Evolutionary conservation across 2,113 vertebrate species (phyloP), one percentile per base, ranked within the genome.

Genomic region (Rhynchopsitta pachyrhyncha): DNA sequence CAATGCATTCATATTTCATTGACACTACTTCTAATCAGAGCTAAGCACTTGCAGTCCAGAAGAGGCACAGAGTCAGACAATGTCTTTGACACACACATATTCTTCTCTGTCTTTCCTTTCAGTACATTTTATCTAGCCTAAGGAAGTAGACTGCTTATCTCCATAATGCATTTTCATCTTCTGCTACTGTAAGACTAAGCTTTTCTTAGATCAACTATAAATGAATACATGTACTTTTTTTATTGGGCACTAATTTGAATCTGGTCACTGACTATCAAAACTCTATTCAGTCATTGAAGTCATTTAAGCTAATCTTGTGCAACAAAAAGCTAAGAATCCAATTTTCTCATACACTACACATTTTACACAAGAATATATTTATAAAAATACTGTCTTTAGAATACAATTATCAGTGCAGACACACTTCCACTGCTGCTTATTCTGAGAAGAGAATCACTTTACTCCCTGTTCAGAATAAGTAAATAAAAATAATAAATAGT

Each of bases 151-250:
- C 70, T 93, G 86, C 57, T 97, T 94, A 96, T 90, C 86, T 96
- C 82, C 50, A 79, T 92, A 89, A 87, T 44, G 81, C 53, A 84
- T 95, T 96, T 97, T 92, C 91, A 92, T 92, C 92, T 97, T 82
- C 73, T 75, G 50, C 84, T 84, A 59, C 86, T 82, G 25, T 73
- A 95, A 93, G 66, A 82, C 83, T 96, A 92, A 94, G 92, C 95
- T 93, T 95, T 82, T 76, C 92, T 96, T 47, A 89, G 75, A 73
- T 94, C 27, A 4, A 39, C 66, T 93, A 76, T 87, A 94, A 95
- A 82, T 79, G 93, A 95, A 91, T 90, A 87, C 9, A 41, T 78
- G 64, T 52, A 79, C 69, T 93, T 95, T 94, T 89, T 86, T 68
- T 94, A 94, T 67, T 59, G 59, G 29, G 35, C 88, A 73, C 79